Evolutionary conservation across 2,113 vertebrate species (phyloP), one percentile per base, ranked within the genome.

Genomic region (Pagrus major): DNA sequence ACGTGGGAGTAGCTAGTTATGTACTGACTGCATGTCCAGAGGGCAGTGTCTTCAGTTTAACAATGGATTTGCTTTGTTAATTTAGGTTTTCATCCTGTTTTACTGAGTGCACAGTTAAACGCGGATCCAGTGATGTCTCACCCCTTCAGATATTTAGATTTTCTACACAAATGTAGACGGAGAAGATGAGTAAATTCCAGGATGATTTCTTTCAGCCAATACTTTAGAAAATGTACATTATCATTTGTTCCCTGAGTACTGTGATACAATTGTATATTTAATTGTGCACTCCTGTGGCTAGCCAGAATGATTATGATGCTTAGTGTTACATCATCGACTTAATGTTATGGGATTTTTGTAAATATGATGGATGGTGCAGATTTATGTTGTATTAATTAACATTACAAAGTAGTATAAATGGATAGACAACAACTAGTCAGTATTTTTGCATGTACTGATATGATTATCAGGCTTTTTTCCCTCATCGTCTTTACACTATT

Each of bases 11-110:
- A 1, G 33, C 9, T 52, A 5, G 21, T 67, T 42, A 56, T 67
- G 10, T 68, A 27, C 44, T 44, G 52, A 69, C 44, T 12, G 14
- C 21, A 51, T 29, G 10, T 16, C 0, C 16, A 37, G 7, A 20
- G 52, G 35, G 11, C 6, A 23, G 18, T n/a, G 37, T 80, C 15
- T 41, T 60, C 27, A 65, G 23, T 68, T 54, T 65, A 66, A 37
- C 23, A 33, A 23, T 41, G 9, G 27, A 60, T 42, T 56, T 51
- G 25, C 4, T 60, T 68, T 16, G 12, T 27, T 41, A 12, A 47
- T 21, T 6, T 20, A 47, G 21, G 63, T 20, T 31, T 63, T 29
- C 41, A 6, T 41, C 18, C 15, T 25, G 5, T 66, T 58, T 37
- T 12, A 25, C 33, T 56, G 0, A 10, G 46, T 58, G 1, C 58